Evolutionary conservation across 2,888 invertebrate genomes (phyloP), one percentile per base, ranked within the genome.

Genomic region (Seira musarum): DNA sequence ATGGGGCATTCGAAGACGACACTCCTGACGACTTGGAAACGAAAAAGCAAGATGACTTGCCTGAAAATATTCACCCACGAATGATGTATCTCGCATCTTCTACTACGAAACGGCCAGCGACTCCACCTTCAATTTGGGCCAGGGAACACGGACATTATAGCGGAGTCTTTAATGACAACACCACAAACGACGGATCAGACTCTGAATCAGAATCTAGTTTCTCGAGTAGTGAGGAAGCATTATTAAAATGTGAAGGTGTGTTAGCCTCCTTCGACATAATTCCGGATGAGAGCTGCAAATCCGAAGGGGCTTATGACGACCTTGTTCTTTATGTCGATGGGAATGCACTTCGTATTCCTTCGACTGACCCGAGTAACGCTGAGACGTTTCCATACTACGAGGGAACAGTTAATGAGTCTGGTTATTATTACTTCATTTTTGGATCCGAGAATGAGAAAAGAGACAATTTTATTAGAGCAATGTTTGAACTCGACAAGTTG

Each of bases 341-440:
- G n/a, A 21, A 30, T 5, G 17, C 71, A 2, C 71, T 71, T n/a
- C 60, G 61, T 10, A n/a, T 71, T 19, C 61, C 71, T 15, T 49
- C 53, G 0, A 61, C 40, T 0, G 46, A 24, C 2, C 53, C 68
- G 15, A 22, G 22, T 10, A 2, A 2, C n/a, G 68, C 24, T 24
- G n/a, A 2, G 2, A n/a, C 68, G 3, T 15, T 63, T 2, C 76
- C 76, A 0, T 74, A 35, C 69, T 81, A 78, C 46, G 77, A 77
- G 35, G 78, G 73, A 21, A 35, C 10, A 15, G 72, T 87, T 19
- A 75, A 88, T 89, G 85, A 88, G 93, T 93, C 86, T 93, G 94
- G 94, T 5, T 94, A 94, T 88, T 95, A 95, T 87, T 95, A 94
- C 90, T 94, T 94, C 89, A 93, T 95, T 0, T 95, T 94, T 89